Evolutionary conservation across 1,140 invertebrate genomes (phyloP).

Genomic region (Apis laboriosa): DNA sequence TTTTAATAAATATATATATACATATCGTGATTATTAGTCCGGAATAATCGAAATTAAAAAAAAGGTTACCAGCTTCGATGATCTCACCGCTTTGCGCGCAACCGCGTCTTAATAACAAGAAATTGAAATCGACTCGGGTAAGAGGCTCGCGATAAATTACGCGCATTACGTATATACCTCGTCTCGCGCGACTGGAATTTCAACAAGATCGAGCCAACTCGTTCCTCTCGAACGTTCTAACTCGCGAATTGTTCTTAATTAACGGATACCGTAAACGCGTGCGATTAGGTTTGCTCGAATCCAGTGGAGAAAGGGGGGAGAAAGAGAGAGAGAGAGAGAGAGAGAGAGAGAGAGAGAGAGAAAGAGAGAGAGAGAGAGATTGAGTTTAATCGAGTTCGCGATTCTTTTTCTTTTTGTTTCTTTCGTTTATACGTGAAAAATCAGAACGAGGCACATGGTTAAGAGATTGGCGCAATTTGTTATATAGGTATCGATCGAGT

Average conservation of each 20-base stretch:
- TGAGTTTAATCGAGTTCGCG: not conserved
- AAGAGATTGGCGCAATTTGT: constrained; percentile 13
- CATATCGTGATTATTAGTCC: too few relatives aligned
- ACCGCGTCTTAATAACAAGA: constrained; percentile 7
- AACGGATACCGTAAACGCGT: not conserved
- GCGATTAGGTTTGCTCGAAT: not conserved
- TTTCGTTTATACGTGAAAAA: not conserved
- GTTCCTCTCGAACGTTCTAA: not conserved
- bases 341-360: too few relatives aligned
- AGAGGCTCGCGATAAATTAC: constrained; percentile 33
- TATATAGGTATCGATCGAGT: not conserved
- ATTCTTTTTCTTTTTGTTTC: not conserved
- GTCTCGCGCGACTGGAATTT: constrained; percentile 29
- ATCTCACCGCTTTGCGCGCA: not conserved
- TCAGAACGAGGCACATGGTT: not conserved
- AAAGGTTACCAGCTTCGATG: not conserved
- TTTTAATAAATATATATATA: too few relatives aligned
- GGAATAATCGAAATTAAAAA: not conserved
- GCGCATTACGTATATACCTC: constrained; percentile 8
- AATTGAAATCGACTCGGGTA: constrained; percentile 33
- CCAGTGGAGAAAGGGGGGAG: too few relatives aligned
- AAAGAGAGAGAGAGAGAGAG: too few relatives aligned
- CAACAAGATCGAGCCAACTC: not conserved
- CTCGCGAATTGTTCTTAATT: constrained; percentile 39
- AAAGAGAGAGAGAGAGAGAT: too few relatives aligned